Evolutionary conservation across 2,888 invertebrate genomes (phyloP), one percentile per base, ranked within the genome.

Genomic region (Antheraea yamamai): DNA sequence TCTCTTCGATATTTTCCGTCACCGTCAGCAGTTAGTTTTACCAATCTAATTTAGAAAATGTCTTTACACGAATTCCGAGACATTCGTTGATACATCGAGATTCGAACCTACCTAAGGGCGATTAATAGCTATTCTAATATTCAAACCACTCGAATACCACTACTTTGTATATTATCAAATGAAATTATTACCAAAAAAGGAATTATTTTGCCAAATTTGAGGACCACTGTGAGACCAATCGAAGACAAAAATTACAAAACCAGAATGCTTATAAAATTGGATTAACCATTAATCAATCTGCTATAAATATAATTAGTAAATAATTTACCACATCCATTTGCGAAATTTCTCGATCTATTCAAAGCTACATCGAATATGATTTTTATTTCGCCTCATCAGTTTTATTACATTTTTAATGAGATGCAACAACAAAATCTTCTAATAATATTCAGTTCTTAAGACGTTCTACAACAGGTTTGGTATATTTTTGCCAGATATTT

Each of bases 401-500:
- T 26, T 64, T 64, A 64, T 64, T 64, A 64, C 16, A 30, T 3
- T 16, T 26, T 66, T 66, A 66, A 30, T 66, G 30, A 30, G 26
- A 16, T 66, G 30, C 30, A 66, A 30, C 23, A 64, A 26, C 16
- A 64, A 20, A 30, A 39, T 35, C 39, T 23, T 68, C 2, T 7
- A 6, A 70, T 70, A 70, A 10, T n/a, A 39, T n/a, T 39, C 10
- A 70, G 64, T 66, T 66, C 26, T 30, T n/a, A 39, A 70, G 39
- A 39, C n/a, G 70, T 39, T 70, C 70, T 39, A 39, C 0, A 70
- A n/a, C 70, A 39, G 70, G 70, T 70, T 70, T 70, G n/a, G 18
- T 10, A 70, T 39, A 39, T 39, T 70, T 35, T 39, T 70, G 20
- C 10, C 39, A 39, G 20, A 70, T 18, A n/a, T 20, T 2, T 61